These are phyloP conservation scores for Leptopilina syphax DNA, from an alignment of 2,888 invertebrate species.

Conservation along the genomic window DNA sequence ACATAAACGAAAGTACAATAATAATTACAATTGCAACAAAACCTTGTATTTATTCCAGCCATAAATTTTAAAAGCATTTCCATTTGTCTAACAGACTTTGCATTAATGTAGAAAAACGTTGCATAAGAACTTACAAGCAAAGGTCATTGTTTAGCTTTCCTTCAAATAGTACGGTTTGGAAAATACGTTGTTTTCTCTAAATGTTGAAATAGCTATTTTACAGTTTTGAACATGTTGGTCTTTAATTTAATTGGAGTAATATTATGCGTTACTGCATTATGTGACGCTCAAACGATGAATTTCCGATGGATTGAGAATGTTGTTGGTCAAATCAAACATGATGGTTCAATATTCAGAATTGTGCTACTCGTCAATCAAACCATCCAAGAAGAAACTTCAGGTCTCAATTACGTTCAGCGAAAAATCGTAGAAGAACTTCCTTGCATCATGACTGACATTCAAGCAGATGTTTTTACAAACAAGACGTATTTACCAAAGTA, in stretches of 20 bases:
- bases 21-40: too few relatives aligned
- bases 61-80: too few relatives aligned
- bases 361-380: not conserved
- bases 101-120: too few relatives aligned
- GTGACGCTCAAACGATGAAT: not conserved
- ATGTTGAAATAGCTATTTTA: too few relatives aligned
- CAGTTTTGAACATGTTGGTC: too few relatives aligned
- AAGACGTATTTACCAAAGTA: not conserved
- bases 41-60: too few relatives aligned
- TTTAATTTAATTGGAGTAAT: not conserved
- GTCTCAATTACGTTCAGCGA: not conserved
- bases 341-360: not conserved
- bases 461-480: not conserved
- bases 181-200: too few relatives aligned
- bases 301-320: not conserved
- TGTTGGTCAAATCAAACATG: not conserved
- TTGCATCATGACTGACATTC: not conserved
- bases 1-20: too few relatives aligned
- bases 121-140: too few relatives aligned
- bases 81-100: too few relatives aligned
- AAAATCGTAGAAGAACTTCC: not conserved
- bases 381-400: not conserved
- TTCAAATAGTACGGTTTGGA: too few relatives aligned
- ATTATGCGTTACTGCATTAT: not conserved
- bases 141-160: too few relatives aligned